Base-by-base conservation (phyloP, 2,888 invertebrate species). In the Zaprionus bogoriensis region DNA sequence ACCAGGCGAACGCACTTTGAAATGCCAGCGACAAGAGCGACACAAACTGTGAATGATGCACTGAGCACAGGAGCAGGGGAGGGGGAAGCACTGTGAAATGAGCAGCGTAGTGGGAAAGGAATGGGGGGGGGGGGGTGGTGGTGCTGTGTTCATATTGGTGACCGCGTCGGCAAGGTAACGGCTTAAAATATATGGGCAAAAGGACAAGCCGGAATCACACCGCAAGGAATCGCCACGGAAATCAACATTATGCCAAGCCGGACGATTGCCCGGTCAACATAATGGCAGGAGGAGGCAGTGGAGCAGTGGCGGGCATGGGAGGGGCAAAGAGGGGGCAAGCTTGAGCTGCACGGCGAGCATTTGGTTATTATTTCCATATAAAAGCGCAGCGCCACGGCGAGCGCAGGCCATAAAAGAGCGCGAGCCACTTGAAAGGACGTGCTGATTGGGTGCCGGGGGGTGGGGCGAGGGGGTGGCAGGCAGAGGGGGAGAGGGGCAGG, bases 211-310 rank as follows among this genome's bases (percentile, higher is more conserved):
- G 76, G 88, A 89, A 89, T 89, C 88, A 87, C 89, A 90, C 90
- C 90, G 85, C 87, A 86, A 90, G 89, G 89, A 90, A 87, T 90
- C 88, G 82, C 74, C 68, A 73, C 74, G 71, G 77, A 88, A 89
- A 89, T 88, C 87, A 87, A 85, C 88, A 88, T 88, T 88, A 88
- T 88, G 86, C 87, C 68, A 73, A 54, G 71, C 73, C 65, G 69
- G 60, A 61, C 66, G 58, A 57, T 58, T 64, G 67, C 59, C 61
- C 79, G 79, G 82, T 79, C 85, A 84, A 67, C 82, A 81, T 76
- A 81, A 84, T 76, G 81, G 72, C 58, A 58, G 50, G 14, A 25
- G 3, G 19, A 27, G 14, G 10, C 5, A n/a, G n/a, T n/a, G n/a
- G n/a, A n/a, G n/a, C n/a, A n/a, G n/a, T n/a, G n/a, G n/a, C n/a